Conservation (phyloP, 2,888 invertebrate genomes). For the Emmelina monodactyla region DNA sequence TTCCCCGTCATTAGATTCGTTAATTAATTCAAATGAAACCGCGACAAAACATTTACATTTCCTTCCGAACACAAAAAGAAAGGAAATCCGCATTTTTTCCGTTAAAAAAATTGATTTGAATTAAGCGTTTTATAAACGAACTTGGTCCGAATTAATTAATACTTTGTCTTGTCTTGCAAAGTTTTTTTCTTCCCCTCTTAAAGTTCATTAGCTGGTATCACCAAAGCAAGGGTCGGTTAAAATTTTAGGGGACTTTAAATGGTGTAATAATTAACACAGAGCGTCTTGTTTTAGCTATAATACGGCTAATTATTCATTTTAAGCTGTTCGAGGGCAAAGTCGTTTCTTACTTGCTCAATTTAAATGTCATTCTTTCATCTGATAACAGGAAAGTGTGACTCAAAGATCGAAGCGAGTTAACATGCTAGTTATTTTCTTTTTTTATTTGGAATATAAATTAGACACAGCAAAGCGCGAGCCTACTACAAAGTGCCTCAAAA, state of each 20-base stretch:
- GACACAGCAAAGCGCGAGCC: conserved; percentile 24
- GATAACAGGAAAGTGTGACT: conserved; percentile 18
- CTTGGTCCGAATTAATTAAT: conserved; percentile 57
- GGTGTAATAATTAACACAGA: conserved; percentile 60
- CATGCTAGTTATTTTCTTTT: conserved; percentile 32
- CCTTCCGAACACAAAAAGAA: conserved; percentile 13
- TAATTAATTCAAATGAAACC: conserved; percentile 66
- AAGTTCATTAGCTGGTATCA: conserved; percentile 42
- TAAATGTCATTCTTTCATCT: conserved; percentile 11
- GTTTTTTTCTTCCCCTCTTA: conserved; percentile 40
- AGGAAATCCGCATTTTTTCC: conserved; percentile 1
- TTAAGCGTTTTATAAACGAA: conserved; percentile 56
- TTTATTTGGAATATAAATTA: conserved; percentile 54
- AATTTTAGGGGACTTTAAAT: conserved; percentile 42
- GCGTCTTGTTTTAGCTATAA: conserved; percentile 46
- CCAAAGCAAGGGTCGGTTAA: conserved; percentile 34
- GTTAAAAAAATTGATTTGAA: conserved; percentile 48
- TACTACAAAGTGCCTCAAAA: conserved; percentile 44
- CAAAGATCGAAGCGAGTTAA: conserved; percentile 25
- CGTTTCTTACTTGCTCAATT: conserved; percentile 19
- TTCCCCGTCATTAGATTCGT: conserved; percentile 60
- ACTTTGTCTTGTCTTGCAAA: conserved; percentile 43
- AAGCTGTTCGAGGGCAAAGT: conserved; percentile 39
- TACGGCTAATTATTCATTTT: conserved; percentile 53
- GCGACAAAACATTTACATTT: conserved; percentile 59